Base-by-base conservation (phyloP, 2,888 invertebrate species). In the Notodonta dromedarius region DNA sequence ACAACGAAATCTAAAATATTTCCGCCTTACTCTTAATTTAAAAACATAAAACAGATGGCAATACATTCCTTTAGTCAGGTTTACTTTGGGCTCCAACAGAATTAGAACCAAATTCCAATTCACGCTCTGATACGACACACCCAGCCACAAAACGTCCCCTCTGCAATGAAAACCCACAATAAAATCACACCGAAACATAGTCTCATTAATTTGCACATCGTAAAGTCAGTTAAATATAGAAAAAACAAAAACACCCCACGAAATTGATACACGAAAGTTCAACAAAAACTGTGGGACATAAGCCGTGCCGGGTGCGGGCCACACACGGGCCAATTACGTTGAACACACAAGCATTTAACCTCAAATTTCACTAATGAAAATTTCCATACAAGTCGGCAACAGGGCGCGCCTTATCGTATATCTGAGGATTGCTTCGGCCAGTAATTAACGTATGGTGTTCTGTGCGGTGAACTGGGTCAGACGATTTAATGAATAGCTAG, bases 351-450 rank as follows among this genome's bases (percentile, higher is more conserved):
- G 82, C 88, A 83, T 87, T 87, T 89, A 88, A 88, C 89, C 90
- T 89, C 87, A 84, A 91, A 89, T 87, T 89, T 88, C 79, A 86
- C 89, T 91, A 91, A 92, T 93, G 92, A 91, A 92, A 88, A 89
- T 89, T 89, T 86, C 86, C 86, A 85, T 86, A 80, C 77, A 79
- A 76, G 78, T 69, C 70, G 73, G 71, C 76, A 70, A 79, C 63
- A 70, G 86, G 91, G 89, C 82, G 88, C 90, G 87, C 90, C 93
- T 91, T 91, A 91, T 91, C 91, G 84, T 71, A 77, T 88, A 90
- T 91, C 90, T 85, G 81, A 76, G 83, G 88, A 89, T 91, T 87
- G 89, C 85, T 84, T 83, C 77, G 79, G 76, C 74, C 71, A 83
- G 82, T 87, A 89, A 91, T 90, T 91, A 91, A 86, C 74, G 81